Conservation (phyloP, 2,113 vertebrate species). For the Takifugu bimaculatus region DNA sequence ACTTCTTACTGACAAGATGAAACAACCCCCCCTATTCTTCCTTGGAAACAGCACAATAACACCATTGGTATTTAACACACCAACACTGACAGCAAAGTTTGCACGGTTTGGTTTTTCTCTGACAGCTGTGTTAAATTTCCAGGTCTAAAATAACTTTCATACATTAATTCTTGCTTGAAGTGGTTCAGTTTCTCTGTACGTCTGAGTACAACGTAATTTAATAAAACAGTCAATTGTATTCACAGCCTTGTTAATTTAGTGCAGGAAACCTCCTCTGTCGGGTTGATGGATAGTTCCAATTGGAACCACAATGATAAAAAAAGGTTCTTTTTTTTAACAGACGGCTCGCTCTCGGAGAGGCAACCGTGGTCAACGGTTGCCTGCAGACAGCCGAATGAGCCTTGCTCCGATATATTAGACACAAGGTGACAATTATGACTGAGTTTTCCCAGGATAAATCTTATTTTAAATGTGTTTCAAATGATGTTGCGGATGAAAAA, state of each 20-base stretch:
- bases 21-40: conserved; percentile 55
- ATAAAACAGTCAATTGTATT: conserved; percentile 10
- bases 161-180: neutral
- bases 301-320: conserved; percentile 47
- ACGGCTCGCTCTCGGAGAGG: conserved; percentile 31
- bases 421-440: conserved; percentile 43
- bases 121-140: conserved; percentile 24
- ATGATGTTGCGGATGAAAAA: too few species aligned
- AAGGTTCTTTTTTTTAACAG: conserved; percentile 42
- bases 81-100: conserved; percentile 47
- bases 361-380: conserved; percentile 49
- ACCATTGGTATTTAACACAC: neutral
- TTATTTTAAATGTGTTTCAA: conserved; percentile 4
- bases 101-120: conserved; percentile 56
- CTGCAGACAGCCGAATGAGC: conserved; percentile 49
- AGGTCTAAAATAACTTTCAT: conserved; percentile 27
- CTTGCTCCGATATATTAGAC: conserved; percentile 51
- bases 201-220: conserved; percentile 26
- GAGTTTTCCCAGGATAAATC: conserved; percentile 32
- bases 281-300: conserved; percentile 43
- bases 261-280: conserved; percentile 26
- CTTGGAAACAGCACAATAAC: neutral
- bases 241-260: conserved; percentile 19
- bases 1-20: conserved; percentile 17
- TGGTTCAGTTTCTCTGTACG: conserved; percentile 33